A percentile compares a stretch with the other conserved stretches of the same genome.
Conservation (phyloP, 2,888 invertebrate genomes). For the Cataglyphis altisquamis region DNA sequence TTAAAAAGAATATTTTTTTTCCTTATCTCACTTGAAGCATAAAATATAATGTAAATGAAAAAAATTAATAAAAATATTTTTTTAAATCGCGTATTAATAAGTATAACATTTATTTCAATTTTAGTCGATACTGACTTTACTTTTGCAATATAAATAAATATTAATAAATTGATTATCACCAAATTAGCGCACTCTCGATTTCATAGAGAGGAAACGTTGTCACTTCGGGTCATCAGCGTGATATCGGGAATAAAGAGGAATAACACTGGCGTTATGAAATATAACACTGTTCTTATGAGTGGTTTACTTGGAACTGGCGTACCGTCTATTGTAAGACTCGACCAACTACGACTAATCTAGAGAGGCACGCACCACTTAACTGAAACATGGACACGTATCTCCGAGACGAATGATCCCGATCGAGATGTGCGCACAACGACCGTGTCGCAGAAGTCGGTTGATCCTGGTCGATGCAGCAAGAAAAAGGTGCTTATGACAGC, state of each 20-base stretch:
- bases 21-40: neutral
- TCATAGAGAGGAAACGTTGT: neutral
- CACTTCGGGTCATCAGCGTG: neutral
- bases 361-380: neutral
- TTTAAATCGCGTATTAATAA: neutral
- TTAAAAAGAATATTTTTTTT: neutral
- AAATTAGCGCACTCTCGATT: neutral
- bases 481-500: constrained; percentile 22
- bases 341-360: neutral
- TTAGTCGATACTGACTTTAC: neutral
- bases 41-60: neutral
- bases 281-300: neutral
- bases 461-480: neutral
- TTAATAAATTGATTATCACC: neutral
- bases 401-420: neutral
- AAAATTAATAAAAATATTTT: neutral
- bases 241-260: constrained; percentile 1
- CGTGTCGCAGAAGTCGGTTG: neutral
- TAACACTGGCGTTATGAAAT: neutral
- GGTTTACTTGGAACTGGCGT: neutral
- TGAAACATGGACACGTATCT: neutral
- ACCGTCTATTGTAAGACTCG: neutral
- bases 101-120: neutral
- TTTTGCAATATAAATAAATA: neutral
- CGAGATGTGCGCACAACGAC: neutral